A percentile compares a stretch with the other conserved stretches of the same genome.
Evolutionary conservation across 2,113 vertebrate genomes (phyloP).

Genomic region (Butastur rufipennis): DNA sequence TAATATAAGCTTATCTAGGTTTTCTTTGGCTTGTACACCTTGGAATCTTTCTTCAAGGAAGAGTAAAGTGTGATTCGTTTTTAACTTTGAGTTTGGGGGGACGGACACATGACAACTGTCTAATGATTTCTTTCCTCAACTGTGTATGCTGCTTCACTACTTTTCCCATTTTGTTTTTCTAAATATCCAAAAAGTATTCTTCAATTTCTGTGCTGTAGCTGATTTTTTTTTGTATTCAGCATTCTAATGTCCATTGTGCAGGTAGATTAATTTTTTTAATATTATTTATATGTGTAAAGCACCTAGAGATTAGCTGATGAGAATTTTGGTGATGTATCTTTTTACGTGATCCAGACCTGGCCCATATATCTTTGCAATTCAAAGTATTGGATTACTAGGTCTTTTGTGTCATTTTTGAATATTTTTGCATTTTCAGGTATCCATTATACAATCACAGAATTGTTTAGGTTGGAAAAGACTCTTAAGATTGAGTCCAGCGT

Average conservation of each 20-base stretch:
- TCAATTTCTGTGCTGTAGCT: background rate
- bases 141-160: background rate
- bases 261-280: background rate
- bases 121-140: background rate
- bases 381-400: background rate
- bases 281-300: rapidly evolving
- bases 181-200: background rate
- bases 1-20: background rate
- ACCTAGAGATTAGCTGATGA: background rate
- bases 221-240: background rate
- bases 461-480: too few species aligned
- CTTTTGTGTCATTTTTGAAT: background rate
- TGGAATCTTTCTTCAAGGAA: background rate
- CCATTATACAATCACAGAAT: background rate
- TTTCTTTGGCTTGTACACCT: background rate
- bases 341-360: background rate
- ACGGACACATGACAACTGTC: too few species aligned
- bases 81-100: background rate
- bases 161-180: background rate
- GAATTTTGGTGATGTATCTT: background rate
- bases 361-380: background rate
- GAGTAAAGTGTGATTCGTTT: background rate
- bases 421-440: background rate
- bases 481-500: too few species aligned
- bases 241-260: background rate